Base-by-base conservation (phyloP, 2,797 vertebrate genomes). In the Sandelia bainsii region DNA sequence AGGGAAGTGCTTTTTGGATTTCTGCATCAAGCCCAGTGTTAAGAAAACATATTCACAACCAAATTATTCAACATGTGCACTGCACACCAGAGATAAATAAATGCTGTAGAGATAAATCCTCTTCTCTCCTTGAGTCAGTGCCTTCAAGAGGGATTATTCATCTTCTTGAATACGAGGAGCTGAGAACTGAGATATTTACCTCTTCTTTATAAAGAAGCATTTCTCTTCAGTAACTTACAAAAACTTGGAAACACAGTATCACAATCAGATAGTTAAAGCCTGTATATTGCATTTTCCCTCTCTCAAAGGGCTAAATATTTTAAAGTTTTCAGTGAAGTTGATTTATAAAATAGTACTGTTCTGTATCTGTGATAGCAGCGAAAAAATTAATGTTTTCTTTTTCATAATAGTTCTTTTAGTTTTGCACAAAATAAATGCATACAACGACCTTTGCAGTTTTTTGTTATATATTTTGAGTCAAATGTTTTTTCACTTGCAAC, bases 1-100 rank as follows among this genome's bases (percentile, higher is more conserved):
- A 66, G 64, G 42, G 20, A 76, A 69, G 86, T 84, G 86, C 83
- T 89, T 89, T 92, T 91, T 91, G 88, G 86, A 89, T 91, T 83
- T 81, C 77, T 89, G 82, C 84, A 75, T 87, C 22, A 17, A 85
- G 82, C 89, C 83, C 89, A 91, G 86, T 91, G 85, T 87, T 72
- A 72, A 68, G 54, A 86, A 86, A 86, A 89, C 25, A 75, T 70
- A 67, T 85, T 72, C 44, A 74, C 62, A 79, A 82, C 74, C 73
- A 82, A 80, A 83, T 79, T 40, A 69, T 62, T 77, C 59, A 64
- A 60, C 58, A 62, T 81, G 74, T 87, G 69, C 72, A 40, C 53
- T 29, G 77, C 69, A 84, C 75, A 81, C 62, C 62, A 71, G 59
- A 82, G 65, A 89, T 79, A 86, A 85, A 90, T 80, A 82, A 84